phyloP scores from a whole-genome alignment of 2,797 vertebrate species.

The Prunella strophiata region DNA sequence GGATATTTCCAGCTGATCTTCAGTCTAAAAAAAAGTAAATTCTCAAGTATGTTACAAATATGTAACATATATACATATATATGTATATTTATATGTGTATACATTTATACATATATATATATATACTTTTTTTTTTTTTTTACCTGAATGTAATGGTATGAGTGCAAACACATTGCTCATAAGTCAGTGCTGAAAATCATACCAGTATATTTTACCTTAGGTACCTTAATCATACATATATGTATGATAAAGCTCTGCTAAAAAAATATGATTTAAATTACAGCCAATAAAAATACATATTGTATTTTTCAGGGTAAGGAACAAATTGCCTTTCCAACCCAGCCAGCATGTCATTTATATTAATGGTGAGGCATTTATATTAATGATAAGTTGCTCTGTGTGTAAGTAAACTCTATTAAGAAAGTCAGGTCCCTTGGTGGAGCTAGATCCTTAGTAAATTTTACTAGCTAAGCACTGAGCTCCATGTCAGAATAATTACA shows the following conservation, averaged over 20 bases:
- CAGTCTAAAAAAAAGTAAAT: conserved; percentile 70
- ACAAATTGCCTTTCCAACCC: conserved; percentile 49
- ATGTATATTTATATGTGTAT: neutral
- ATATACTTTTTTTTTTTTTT: no score
- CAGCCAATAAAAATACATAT: conserved; percentile 14
- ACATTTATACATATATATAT: neutral
- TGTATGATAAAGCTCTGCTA: neutral
- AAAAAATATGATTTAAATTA: conserved; percentile 11
- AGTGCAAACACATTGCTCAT: neutral
- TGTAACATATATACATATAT: conserved; percentile 26
- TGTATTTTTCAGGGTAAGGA: conserved; percentile 36
- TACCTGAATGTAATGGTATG: conserved; percentile 7
- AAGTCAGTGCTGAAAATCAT: neutral
- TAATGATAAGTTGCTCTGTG: conserved; percentile 64
- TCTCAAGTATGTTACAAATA: conserved; percentile 60
- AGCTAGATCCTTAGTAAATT: conserved; percentile 69
- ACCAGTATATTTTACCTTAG: neutral
- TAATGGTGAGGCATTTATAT: conserved; percentile 40
- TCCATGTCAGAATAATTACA: conserved; percentile 71
- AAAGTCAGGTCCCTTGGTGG: conserved; percentile 68
- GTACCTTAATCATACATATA: neutral
- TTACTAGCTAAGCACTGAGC: conserved; percentile 69
- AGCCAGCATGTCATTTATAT: conserved; percentile 70
- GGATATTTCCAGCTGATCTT: conserved; percentile 58
- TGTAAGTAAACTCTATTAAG: conserved; percentile 77